These are phyloP conservation scores for Siniperca undulata DNA, from an alignment of 2,797 vertebrate species.

Conservation along the genomic window DNA sequence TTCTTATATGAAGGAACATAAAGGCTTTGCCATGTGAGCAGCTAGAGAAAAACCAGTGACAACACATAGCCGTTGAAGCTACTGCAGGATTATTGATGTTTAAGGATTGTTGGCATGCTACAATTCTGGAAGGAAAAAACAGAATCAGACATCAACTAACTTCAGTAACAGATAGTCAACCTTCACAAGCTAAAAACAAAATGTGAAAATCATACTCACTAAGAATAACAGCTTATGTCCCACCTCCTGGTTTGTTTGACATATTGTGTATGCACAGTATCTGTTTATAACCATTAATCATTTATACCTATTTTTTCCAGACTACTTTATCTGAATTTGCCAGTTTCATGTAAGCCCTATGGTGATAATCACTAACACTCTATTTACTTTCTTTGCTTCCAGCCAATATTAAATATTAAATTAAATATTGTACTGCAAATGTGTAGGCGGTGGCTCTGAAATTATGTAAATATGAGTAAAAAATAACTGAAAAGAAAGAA, in stretches of 20 bases:
- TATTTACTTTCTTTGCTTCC: conserved; percentile 29
- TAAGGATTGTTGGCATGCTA: conserved; percentile 42
- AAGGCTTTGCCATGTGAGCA: conserved; percentile 59
- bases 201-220: conserved; percentile 48
- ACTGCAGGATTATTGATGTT: conserved; percentile 51
- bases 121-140: conserved; percentile 41
- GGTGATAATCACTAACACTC: conserved; percentile 15
- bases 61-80: conserved; percentile 42
- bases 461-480: conserved; percentile 61
- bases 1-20: conserved; percentile 67
- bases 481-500: conserved; percentile 67
- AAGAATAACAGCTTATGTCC: conserved; percentile 59
- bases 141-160: conserved; percentile 36
- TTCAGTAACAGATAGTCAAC: conserved; percentile 44
- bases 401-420: neutral
- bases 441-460: conserved; percentile 21
- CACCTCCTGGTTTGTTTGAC: conserved; percentile 44
- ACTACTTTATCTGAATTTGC: neutral
- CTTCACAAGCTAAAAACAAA: conserved; percentile 61
- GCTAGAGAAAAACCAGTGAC: conserved; percentile 34
- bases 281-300: neutral
- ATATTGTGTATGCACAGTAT: neutral
- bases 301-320: conserved; percentile 3
- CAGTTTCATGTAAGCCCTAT: conserved; percentile 3
- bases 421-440: conserved; percentile 15